Conservation (phyloP, 2,113 vertebrate species). For the Lepidothrix coronata region DNA sequence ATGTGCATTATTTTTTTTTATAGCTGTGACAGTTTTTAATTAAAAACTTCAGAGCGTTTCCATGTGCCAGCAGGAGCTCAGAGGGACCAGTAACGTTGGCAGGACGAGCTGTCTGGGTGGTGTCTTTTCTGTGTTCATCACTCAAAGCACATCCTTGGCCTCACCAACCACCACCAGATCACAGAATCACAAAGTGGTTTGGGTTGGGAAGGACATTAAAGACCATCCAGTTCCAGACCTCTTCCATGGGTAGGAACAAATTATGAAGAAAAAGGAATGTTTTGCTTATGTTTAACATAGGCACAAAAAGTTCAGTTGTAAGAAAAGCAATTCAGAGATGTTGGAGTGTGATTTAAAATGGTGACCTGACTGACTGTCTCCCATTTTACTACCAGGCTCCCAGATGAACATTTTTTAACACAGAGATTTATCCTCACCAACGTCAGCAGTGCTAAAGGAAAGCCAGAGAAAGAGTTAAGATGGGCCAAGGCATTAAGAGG, state of each 20-base stretch:
- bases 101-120: background rate
- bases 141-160: background rate
- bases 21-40: background rate
- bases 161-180: background rate
- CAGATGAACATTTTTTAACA: background rate
- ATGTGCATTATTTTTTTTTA: background rate
- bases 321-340: background rate
- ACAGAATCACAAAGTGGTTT: background rate
- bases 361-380: background rate
- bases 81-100: background rate
- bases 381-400: background rate
- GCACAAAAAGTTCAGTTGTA: background rate
- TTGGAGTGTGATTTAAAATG: background rate
- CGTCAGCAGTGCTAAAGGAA: background rate
- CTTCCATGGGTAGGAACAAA: background rate
- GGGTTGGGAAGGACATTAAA: background rate
- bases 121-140: background rate
- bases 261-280: background rate
- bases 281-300: background rate
- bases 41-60: background rate
- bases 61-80: background rate
- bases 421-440: background rate
- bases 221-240: background rate
- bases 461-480: background rate
- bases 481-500: background rate